Conservation (phyloP, 2,797 vertebrate species). For the Anas capensis region DNA sequence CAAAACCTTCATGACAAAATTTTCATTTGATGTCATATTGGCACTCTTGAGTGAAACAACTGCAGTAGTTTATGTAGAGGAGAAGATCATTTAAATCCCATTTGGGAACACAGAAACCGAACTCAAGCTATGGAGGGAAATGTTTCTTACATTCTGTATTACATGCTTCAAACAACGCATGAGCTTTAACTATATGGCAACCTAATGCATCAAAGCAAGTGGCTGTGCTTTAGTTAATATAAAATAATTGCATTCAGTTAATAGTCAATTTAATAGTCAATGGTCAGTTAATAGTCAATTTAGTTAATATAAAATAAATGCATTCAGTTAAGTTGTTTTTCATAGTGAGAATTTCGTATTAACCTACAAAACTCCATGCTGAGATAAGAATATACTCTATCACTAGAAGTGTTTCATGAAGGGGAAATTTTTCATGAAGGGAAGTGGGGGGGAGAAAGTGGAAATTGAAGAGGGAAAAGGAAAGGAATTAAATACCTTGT, state of each 20-base stretch:
- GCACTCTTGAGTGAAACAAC: background rate
- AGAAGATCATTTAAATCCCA: background rate
- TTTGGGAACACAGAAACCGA: background rate
- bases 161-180: background rate
- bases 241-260: background rate
- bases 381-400: slow-evolving; percentile 5
- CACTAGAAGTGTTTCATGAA: background rate
- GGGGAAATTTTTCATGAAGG: too few relatives aligned
- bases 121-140: background rate
- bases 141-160: background rate
- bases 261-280: background rate
- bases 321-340: background rate
- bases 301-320: background rate
- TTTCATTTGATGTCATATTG: background rate
- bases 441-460: background rate
- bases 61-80: background rate
- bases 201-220: background rate
- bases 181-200: background rate
- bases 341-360: background rate
- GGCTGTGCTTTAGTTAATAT: background rate
- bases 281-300: too few relatives aligned
- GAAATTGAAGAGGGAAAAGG: background rate
- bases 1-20: background rate
- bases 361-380: background rate
- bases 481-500: slow-evolving; percentile 85